phyloP scores from a whole-genome alignment of 2,113 vertebrate genomes.

The Eclectus roratus region DNA sequence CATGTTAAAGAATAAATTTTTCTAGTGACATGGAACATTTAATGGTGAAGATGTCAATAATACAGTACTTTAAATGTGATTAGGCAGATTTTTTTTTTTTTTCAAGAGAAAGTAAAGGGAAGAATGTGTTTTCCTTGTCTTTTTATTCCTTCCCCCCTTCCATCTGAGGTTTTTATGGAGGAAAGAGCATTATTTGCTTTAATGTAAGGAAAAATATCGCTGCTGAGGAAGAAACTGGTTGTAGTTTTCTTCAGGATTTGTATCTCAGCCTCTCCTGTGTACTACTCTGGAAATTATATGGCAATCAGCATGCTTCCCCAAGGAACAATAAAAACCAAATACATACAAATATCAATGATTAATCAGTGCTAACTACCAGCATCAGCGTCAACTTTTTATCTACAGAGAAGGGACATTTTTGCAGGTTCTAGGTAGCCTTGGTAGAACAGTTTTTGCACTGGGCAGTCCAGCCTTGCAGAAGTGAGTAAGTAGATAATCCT shows the following conservation, averaged over 20 bases:
- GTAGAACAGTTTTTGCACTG: not conserved
- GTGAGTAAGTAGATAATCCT: not conserved
- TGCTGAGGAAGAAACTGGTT: not conserved
- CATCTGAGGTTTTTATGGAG: not conserved
- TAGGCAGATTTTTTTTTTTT: not conserved
- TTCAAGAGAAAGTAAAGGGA: not conserved
- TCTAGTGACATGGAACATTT: not conserved
- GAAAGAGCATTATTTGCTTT: not conserved
- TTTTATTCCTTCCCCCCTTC: not conserved
- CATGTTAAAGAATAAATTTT: conserved; percentile 6
- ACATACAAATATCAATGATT: not conserved
- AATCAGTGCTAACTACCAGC: not conserved
- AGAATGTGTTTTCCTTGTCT: not conserved
- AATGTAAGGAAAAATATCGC: not conserved
- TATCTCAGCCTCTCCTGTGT: not conserved
- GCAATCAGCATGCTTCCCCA: not conserved
- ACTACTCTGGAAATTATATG: not conserved
- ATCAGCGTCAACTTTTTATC: not conserved
- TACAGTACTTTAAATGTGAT: not conserved
- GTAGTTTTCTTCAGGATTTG: not conserved
- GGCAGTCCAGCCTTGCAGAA: not conserved
- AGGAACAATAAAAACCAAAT: not conserved
- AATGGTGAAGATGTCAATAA: conserved; percentile 1
- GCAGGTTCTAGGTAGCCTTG: not conserved
- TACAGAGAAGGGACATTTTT: not conserved